Percentiles rank a stretch among this genome's conserved stretches.
phyloP scores from a whole-genome alignment of 2,888 invertebrate species.

The Xestoiulus laeticollis region DNA sequence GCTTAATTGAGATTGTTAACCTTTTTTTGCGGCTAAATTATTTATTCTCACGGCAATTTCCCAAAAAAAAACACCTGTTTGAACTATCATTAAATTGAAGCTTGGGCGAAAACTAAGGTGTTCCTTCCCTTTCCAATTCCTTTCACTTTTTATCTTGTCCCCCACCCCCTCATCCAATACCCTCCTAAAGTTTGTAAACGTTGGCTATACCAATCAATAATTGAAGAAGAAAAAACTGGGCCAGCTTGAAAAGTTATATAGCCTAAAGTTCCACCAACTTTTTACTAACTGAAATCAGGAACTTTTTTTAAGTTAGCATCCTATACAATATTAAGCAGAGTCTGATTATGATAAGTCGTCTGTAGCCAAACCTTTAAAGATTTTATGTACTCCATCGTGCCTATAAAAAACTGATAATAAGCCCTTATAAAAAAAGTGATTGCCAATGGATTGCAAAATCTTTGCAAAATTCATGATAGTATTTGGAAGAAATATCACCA shows the following conservation, averaged over 20 bases:
- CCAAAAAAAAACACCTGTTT: conserved; percentile 16
- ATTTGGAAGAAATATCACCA: too few relatives aligned
- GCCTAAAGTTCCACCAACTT: neutral
- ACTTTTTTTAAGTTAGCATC: neutral
- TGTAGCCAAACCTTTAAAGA: too few relatives aligned
- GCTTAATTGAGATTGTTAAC: conserved; percentile 37
- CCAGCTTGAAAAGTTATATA: conserved; percentile 6
- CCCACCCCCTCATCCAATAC: conserved; percentile 21
- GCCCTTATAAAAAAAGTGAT: too few relatives aligned
- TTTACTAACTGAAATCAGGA: neutral
- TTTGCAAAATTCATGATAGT: too few relatives aligned
- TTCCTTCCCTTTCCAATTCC: conserved; percentile 29
- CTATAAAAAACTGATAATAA: too few relatives aligned
- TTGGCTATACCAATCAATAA: neutral
- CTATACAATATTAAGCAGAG: neutral
- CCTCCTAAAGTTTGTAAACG: neutral
- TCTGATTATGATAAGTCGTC: too few relatives aligned
- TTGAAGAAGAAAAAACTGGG: neutral
- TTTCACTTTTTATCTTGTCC: conserved; percentile 15
- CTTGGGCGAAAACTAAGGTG: conserved; percentile 27
- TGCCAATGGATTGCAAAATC: too few relatives aligned
- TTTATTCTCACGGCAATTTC: conserved; percentile 37
- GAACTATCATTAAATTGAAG: conserved; percentile 21
- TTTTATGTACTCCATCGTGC: too few relatives aligned
- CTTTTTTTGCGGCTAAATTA: conserved; percentile 35